phyloP scores from a whole-genome alignment of 30 jellyfish, hydroid and myxozoan genomes.

The Mastigias papua region DNA sequence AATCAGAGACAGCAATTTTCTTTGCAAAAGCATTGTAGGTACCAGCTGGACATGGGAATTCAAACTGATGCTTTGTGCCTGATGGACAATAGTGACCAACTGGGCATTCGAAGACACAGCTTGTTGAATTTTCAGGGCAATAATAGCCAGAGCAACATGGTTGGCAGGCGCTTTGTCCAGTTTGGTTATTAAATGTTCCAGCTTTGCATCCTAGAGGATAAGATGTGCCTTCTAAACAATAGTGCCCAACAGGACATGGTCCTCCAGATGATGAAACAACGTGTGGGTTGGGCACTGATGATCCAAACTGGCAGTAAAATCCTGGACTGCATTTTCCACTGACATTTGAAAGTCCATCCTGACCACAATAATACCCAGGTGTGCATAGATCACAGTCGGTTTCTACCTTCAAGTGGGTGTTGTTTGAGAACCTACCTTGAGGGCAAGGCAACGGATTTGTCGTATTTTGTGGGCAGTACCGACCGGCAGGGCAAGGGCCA shows the following conservation, averaged over 20 bases:
- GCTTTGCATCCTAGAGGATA: slow-evolving; percentile 90
- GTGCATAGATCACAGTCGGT: slow-evolving; percentile 83
- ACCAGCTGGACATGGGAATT: slow-evolving; percentile 90
- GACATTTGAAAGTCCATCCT: slow-evolving; percentile 71
- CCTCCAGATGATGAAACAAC: slow-evolving; percentile 82
- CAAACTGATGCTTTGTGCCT: slow-evolving; percentile 71
- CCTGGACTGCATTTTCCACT: slow-evolving; percentile 89
- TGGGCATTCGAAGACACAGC: slow-evolving; percentile 81
- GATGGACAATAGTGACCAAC: slow-evolving; percentile 80
- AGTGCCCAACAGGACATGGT: slow-evolving; percentile 89
- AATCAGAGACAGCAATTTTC: slow-evolving; percentile 63
- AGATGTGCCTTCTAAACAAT: slow-evolving; percentile 75
- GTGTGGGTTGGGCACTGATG: slow-evolving; percentile 76
- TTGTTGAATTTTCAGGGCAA: slow-evolving; percentile 91
- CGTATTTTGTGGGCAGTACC: slow-evolving; percentile 83
- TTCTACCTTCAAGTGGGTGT: slow-evolving; percentile 55
- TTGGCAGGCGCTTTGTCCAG: slow-evolving; percentile 87
- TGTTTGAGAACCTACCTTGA: slow-evolving; percentile 72
- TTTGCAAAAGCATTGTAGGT: slow-evolving; percentile 76
- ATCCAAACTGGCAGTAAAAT: slow-evolving; percentile 81
- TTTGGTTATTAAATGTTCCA: slow-evolving; percentile 86
- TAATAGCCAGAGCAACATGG: slow-evolving; percentile 86
- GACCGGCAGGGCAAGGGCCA: slow-evolving; percentile 92
- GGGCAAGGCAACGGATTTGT: slow-evolving; percentile 84
- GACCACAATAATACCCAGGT: slow-evolving; percentile 88